Evolutionary conservation across 2,888 invertebrate genomes (phyloP), one percentile per base, ranked within the genome.

Genomic region (Erebia aethiops): DNA sequence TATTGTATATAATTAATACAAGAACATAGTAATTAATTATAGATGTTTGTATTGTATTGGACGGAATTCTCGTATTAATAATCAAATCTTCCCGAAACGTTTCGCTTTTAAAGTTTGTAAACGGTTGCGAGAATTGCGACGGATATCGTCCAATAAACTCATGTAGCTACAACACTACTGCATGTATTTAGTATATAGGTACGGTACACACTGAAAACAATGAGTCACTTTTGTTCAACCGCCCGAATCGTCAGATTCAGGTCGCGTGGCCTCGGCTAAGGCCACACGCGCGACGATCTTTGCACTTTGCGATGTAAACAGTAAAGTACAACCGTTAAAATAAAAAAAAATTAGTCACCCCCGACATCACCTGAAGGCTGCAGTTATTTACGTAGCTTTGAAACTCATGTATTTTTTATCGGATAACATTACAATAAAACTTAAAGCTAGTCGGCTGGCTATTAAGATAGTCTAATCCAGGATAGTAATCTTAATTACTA

Each of bases 231-330:
- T 16, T 64, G 67, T 67, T 67, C 61, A 54, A 58, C 63, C 51
- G 52, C 18, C 10, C 52, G 66, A 35, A 49, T 63, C 54, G 65
- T 80, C 71, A 80, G 85, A 90, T 87, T 81, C 90, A 88, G 90
- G 90, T 89, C 90, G 87, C 81, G 78, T 82, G 88, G 87, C 90
- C 90, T 88, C 87, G 87, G 73, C 78, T 79, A 87, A 91, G 91
- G 91, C 83, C 90, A 80, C 76, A 62, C 63, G 66, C 26, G 68
- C 65, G 66, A 73, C 68, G 62, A 11, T 63, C 16, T 66, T 61
- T 74, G 70, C 73, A 70, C 60, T 67, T 52, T 71, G 51, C 66
- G 70, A 52, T 65, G 71, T 61, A 67, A 51, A 61, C 60, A 67
- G 11, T 46, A 13, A 26, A 16, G 7, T 52, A 16, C n/a, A 52